Evolutionary conservation across 2,113 vertebrate species (phyloP).

Genomic region (Gallinago paraguaiae): DNA sequence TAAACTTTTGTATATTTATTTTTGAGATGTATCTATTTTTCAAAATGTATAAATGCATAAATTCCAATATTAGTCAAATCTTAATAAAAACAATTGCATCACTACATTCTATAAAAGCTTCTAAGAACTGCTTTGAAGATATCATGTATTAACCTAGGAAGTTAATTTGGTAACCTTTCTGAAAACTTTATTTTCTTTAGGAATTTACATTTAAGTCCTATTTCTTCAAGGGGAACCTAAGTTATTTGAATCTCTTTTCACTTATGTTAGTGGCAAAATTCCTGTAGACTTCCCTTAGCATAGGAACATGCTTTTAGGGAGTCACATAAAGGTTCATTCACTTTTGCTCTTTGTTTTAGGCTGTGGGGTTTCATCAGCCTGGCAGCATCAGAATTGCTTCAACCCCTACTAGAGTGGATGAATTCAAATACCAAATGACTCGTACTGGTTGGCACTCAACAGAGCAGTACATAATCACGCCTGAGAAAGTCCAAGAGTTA

Average conservation of each 20-base stretch:
- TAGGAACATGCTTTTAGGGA: neutral
- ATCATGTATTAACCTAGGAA: neutral
- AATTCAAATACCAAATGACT: slow-evolving; percentile 96
- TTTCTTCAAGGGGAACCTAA: neutral
- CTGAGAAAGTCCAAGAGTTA: slow-evolving; percentile 88
- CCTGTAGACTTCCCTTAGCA: neutral
- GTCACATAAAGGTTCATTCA: neutral
- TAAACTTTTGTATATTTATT: neutral
- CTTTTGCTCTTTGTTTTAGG: slow-evolving; percentile 70
- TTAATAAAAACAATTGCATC: neutral
- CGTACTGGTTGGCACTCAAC: slow-evolving; percentile 89
- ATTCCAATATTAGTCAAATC: neutral
- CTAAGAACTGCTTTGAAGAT: neutral
- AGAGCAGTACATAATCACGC: slow-evolving; percentile 85
- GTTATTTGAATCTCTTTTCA: neutral
- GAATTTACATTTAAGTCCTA: neutral
- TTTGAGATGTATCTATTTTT: neutral
- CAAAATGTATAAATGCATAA: neutral
- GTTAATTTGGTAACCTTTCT: neutral
- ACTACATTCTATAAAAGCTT: neutral
- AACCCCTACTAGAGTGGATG: slow-evolving; percentile 88
- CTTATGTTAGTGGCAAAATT: neutral
- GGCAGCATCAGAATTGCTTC: slow-evolving; percentile 94
- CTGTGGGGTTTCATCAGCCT: slow-evolving; percentile 93
- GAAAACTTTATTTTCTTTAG: neutral